A percentile compares a stretch with the other conserved stretches of the same genome.
Evolutionary conservation across 2,888 invertebrate genomes (phyloP).

Genomic region (Eupeodes latifasciatus): DNA sequence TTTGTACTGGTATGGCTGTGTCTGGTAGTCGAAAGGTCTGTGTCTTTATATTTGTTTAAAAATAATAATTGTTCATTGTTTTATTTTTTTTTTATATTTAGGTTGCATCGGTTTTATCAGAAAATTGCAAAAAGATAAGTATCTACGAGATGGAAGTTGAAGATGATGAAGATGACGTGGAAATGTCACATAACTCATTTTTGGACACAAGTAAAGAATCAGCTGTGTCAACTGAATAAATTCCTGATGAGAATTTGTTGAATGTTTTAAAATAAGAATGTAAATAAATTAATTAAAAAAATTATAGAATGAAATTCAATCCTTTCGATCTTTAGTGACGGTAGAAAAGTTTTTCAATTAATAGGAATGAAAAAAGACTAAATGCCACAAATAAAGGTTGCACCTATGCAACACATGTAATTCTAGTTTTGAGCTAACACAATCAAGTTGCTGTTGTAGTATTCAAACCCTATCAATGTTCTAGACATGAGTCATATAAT

Average conservation of each 20-base stretch:
- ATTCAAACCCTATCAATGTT: no score
- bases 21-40: constrained; percentile 88
- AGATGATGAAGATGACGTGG: constrained; percentile 94
- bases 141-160: constrained; percentile 97
- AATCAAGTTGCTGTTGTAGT: no score
- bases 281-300: background rate
- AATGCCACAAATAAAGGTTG: no score
- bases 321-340: no score
- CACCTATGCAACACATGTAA: no score
- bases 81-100: constrained; percentile 40
- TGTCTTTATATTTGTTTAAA: constrained; percentile 15
- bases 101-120: constrained; percentile 93
- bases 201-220: constrained; percentile 83
- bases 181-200: constrained; percentile 83
- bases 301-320: background rate
- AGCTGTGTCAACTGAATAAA: constrained; percentile 75
- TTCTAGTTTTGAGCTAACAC: no score
- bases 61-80: background rate
- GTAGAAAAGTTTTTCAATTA: no score
- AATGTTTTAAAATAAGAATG: background rate
- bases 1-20: constrained; percentile 90
- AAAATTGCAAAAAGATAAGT: constrained; percentile 91
- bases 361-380: no score
- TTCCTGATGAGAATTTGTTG: background rate
- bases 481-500: no score